These are phyloP conservation scores for Hypotaenidia okinawae DNA, from an alignment of 2,797 vertebrate genomes.

Conservation along the genomic window DNA sequence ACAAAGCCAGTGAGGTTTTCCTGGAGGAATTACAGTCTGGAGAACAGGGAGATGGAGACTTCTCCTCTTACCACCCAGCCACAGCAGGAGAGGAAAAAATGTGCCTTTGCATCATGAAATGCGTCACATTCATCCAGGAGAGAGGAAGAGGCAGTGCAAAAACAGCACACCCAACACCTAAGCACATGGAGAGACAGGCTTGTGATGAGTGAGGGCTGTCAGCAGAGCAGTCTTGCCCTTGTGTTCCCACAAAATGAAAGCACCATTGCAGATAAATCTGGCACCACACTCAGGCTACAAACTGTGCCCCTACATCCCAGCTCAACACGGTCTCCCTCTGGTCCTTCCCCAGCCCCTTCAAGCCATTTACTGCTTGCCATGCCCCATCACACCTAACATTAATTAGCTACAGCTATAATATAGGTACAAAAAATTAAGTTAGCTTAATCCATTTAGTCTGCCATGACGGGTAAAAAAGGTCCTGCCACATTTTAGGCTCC, in stretches of 20 bases:
- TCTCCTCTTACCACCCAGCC: background rate
- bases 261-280: rapidly evolving
- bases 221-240: background rate
- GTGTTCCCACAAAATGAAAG: background rate
- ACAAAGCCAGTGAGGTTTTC: background rate
- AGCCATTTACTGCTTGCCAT: background rate
- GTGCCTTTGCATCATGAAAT: background rate
- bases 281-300: no score
- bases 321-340: background rate
- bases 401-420: no score
- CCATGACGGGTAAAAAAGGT: rapidly evolving
- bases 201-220: background rate
- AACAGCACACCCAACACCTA: background rate
- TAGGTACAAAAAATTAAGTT: background rate
- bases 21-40: background rate
- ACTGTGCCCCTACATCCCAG: background rate
- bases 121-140: background rate
- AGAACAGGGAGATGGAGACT: background rate
- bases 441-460: background rate
- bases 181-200: background rate
- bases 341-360: background rate
- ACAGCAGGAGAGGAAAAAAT: rapidly evolving
- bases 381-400: background rate
- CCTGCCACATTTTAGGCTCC: background rate
- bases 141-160: background rate